phyloP scores from a whole-genome alignment of 2,888 invertebrate species.

The Cataglyphis cursor region DNA sequence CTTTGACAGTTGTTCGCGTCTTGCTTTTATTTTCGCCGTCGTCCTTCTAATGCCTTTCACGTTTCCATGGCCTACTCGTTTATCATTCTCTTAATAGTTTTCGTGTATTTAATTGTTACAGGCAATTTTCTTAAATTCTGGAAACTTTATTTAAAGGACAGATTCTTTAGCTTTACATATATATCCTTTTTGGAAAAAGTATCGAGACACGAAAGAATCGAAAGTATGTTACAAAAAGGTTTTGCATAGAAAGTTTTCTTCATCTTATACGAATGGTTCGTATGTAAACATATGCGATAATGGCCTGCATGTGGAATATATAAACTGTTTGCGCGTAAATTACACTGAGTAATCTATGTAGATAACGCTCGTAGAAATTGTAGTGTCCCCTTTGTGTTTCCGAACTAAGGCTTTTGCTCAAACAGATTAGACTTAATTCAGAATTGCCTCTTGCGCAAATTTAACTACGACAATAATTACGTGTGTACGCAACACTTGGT shows the following conservation, averaged over 20 bases:
- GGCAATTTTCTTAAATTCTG: not conserved
- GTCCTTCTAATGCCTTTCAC: conserved; percentile 23
- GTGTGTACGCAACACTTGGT: not conserved
- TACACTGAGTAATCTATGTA: conserved; percentile 33
- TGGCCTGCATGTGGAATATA: not conserved
- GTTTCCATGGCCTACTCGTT: conserved; percentile 10
- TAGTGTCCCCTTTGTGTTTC: conserved; percentile 23
- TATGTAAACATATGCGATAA: not conserved
- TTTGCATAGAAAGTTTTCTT: not conserved
- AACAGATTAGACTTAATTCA: conserved; percentile 45
- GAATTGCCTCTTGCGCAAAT: conserved; percentile 25
- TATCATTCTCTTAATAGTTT: not conserved
- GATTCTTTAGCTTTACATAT: not conserved
- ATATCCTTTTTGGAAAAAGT: not conserved
- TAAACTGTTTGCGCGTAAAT: conserved; percentile 31
- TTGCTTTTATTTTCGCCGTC: conserved; percentile 37
- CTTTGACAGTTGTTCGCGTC: conserved; percentile 49
- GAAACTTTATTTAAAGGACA: not conserved
- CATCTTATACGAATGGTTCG: not conserved
- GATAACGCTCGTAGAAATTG: conserved; percentile 24
- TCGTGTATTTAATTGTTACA: conserved; percentile 4
- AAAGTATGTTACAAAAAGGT: not conserved
- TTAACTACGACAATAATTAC: conserved; percentile 19
- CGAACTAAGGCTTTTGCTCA: conserved; percentile 36
- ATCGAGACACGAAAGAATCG: not conserved